phyloP scores from a whole-genome alignment of 53 echinoderm and acorn worm species.

The Antedon mediterranea region DNA sequence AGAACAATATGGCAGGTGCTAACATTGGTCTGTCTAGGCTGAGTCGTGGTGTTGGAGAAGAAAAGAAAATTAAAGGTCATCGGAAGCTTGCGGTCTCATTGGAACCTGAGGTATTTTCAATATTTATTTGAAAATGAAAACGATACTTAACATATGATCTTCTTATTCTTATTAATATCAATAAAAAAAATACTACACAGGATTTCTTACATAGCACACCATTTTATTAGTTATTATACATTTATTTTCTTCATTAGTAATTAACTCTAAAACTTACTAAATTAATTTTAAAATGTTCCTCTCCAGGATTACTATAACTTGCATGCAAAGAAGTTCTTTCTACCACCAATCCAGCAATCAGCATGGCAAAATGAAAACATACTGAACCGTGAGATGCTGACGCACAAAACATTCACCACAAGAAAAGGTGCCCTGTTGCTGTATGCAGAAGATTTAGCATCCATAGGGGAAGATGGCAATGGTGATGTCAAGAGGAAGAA shows the following conservation, averaged over 20 bases:
- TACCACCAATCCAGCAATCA: conserved; percentile 80
- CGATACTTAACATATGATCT: neutral
- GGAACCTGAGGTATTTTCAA: conserved; percentile 62
- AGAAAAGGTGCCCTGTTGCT: conserved; percentile 86
- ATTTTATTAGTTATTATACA: no score
- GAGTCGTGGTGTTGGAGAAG: conserved; percentile 74
- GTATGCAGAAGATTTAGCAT: conserved; percentile 81
- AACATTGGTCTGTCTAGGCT: conserved; percentile 71
- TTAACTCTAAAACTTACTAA: no score
- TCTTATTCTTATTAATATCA: neutral
- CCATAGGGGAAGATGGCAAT: conserved; percentile 16
- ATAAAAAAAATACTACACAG: neutral
- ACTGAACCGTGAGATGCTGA: conserved; percentile 34
- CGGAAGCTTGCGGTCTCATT: conserved; percentile 75
- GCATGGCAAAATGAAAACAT: conserved; percentile 46
- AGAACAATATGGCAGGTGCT: conserved; percentile 11
- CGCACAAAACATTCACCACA: conserved; percentile 94
- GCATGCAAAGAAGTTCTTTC: conserved; percentile 45
- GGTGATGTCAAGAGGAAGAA: conserved; percentile 12
- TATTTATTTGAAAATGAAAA: neutral
- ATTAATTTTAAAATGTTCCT: no score
- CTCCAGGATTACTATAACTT: conserved; percentile 75
- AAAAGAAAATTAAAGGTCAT: conserved; percentile 32
- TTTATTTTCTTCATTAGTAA: no score
- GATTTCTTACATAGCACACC: neutral